A percentile compares a stretch with the other conserved stretches of the same genome.
These are phyloP conservation scores for Leuciscus idus DNA, from an alignment of 2,113 vertebrate species.

Conservation along the genomic window DNA sequence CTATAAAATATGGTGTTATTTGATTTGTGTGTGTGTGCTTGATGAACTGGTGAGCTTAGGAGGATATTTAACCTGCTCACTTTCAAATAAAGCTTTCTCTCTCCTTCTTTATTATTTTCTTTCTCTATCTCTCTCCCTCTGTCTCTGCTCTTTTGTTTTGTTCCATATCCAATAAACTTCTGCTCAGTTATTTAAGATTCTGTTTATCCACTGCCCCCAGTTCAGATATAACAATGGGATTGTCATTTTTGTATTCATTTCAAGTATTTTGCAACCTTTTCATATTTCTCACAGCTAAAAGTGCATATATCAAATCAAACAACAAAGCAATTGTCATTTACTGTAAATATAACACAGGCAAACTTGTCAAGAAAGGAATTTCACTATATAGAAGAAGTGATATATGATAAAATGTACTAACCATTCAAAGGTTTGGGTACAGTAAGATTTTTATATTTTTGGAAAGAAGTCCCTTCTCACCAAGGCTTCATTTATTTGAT, in stretches of 20 bases:
- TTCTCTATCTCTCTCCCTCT: not conserved
- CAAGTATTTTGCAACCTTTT: not conserved
- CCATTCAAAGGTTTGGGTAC: no score
- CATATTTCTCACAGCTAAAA: not conserved
- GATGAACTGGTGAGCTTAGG: constrained; percentile 4
- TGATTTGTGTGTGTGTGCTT: constrained; percentile 35
- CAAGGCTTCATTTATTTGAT: not conserved
- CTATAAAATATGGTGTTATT: constrained; percentile 12
- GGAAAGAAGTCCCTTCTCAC: not conserved
- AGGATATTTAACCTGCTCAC: constrained; percentile 32
- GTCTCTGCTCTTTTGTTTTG: not conserved
- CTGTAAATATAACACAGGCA: not conserved
- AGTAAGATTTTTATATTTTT: no score
- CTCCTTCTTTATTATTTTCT: not conserved
- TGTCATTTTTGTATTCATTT: not conserved
- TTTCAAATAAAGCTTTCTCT: constrained; percentile 5
- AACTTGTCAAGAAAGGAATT: not conserved
- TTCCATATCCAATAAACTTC: constrained; percentile 36
- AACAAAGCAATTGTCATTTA: not conserved
- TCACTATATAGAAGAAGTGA: not conserved
- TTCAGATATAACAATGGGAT: not conserved
- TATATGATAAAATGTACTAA: not conserved
- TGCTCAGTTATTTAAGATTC: not conserved
- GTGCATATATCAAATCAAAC: not conserved
- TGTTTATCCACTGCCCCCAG: not conserved